Evolutionary conservation across 2,888 invertebrate genomes (phyloP).

Genomic region (Ectropis crepuscularia): DNA sequence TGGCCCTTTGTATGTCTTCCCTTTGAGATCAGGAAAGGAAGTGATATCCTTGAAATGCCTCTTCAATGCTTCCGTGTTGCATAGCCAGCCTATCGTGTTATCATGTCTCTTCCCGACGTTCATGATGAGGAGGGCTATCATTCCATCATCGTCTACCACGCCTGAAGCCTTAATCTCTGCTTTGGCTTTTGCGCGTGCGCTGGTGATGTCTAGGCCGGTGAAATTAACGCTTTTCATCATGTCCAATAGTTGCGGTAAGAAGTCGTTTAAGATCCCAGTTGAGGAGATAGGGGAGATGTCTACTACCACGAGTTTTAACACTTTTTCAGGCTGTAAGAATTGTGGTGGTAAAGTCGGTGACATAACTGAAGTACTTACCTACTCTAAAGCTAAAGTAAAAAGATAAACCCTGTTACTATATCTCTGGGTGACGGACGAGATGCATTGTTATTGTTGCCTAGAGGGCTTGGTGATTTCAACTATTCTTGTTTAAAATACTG

Average conservation of each 20-base stretch:
- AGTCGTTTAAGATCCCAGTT: conserved; percentile 76
- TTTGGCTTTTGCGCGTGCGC: conserved; percentile 82
- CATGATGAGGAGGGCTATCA: conserved; percentile 58
- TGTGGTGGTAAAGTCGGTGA: no score
- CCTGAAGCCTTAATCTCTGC: conserved; percentile 50
- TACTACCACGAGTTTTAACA: conserved; percentile 87
- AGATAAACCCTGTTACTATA: no score
- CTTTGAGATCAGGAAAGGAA: conserved; percentile 58
- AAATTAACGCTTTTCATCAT: conserved; percentile 86
- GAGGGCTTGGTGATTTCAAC: no score
- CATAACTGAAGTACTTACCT: neutral
- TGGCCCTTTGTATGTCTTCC: conserved; percentile 56
- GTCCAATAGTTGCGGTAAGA: conserved; percentile 79
- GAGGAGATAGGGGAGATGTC: conserved; percentile 88
- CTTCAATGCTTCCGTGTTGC: conserved; percentile 57
- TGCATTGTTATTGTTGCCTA: no score
- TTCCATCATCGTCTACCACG: conserved; percentile 44
- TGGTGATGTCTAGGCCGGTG: conserved; percentile 79
- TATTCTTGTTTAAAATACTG: no score
- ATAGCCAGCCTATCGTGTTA: conserved; percentile 60
- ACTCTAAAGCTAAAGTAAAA: no score
- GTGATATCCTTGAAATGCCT: conserved; percentile 54
- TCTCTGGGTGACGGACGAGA: no score
- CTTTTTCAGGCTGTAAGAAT: conserved; percentile 75
- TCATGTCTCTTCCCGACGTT: conserved; percentile 55